Evolutionary conservation across 2,797 vertebrate genomes (phyloP).

Genomic region (Dendrocincla fuliginosa): DNA sequence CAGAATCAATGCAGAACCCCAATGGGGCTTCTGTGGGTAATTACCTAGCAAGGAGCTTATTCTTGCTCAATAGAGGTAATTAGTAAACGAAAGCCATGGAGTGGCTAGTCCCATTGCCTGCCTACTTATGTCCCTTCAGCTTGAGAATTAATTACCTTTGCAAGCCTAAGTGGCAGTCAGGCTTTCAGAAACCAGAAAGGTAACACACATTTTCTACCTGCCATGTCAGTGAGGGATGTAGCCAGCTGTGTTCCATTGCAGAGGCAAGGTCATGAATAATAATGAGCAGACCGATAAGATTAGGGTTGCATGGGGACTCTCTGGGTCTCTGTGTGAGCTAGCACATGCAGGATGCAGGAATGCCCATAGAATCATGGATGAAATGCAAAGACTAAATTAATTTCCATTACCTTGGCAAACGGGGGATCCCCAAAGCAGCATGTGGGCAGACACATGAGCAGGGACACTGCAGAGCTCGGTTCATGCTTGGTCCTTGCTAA

Average conservation of each 20-base stretch:
- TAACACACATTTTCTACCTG: background rate
- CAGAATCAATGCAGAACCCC: background rate
- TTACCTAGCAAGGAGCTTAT: background rate
- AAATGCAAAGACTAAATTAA: background rate
- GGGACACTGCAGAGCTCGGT: rapidly evolving
- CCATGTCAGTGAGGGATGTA: rapidly evolving
- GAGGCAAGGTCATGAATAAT: background rate
- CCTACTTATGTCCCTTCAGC: background rate
- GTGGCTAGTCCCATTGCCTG: background rate
- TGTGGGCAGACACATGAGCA: rapidly evolving
- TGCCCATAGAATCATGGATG: background rate
- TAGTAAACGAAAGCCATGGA: background rate
- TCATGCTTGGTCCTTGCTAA: background rate
- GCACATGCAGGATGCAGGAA: background rate
- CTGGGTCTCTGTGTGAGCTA: background rate
- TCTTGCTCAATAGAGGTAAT: background rate
- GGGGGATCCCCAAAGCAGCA: background rate
- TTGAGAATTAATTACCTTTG: background rate
- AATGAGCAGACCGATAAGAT: background rate
- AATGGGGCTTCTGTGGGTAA: background rate
- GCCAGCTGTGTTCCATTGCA: background rate
- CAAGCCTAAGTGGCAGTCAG: background rate
- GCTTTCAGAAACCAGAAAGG: background rate
- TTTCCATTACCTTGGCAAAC: background rate
- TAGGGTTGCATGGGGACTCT: background rate